phyloP scores from a whole-genome alignment of 2,113 vertebrate species.

The Anhinga anhinga region DNA sequence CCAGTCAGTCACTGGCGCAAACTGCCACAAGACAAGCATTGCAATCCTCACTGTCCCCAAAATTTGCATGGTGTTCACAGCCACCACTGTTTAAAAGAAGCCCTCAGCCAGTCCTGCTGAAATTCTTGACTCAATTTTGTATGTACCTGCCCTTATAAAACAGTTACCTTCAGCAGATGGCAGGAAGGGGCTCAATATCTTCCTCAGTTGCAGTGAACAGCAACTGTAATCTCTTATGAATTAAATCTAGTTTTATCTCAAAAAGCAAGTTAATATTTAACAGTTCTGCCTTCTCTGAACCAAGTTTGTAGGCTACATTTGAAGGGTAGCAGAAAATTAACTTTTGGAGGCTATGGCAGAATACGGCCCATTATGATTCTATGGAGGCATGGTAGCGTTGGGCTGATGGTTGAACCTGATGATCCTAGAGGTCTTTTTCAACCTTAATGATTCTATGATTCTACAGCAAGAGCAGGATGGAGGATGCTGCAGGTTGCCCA shows the following conservation, averaged over 20 bases:
- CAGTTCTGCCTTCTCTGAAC: not conserved
- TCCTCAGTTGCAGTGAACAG: not conserved
- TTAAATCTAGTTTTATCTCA: not conserved
- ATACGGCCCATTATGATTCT: not conserved
- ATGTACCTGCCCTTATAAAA: not conserved
- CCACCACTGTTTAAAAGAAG: not conserved
- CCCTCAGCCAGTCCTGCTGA: not conserved
- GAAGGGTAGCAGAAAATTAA: not conserved
- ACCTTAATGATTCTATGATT: no score
- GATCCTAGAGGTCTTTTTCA: no score
- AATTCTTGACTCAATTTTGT: not conserved
- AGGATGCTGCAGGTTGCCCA: not conserved
- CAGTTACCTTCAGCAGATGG: not conserved
- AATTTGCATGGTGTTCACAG: not conserved
- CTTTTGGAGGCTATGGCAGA: not conserved
- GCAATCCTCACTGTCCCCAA: not conserved
- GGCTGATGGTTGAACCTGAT: no score
- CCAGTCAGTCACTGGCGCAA: not conserved
- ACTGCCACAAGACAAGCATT: not conserved
- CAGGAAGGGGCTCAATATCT: not conserved
- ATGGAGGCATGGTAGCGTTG: no score
- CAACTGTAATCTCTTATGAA: not conserved
- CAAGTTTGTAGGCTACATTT: not conserved
- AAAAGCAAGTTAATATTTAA: not conserved
- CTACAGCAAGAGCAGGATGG: not conserved